Base-by-base conservation (phyloP, 2,888 invertebrate genomes). In the Drosophila falleni region DNA sequence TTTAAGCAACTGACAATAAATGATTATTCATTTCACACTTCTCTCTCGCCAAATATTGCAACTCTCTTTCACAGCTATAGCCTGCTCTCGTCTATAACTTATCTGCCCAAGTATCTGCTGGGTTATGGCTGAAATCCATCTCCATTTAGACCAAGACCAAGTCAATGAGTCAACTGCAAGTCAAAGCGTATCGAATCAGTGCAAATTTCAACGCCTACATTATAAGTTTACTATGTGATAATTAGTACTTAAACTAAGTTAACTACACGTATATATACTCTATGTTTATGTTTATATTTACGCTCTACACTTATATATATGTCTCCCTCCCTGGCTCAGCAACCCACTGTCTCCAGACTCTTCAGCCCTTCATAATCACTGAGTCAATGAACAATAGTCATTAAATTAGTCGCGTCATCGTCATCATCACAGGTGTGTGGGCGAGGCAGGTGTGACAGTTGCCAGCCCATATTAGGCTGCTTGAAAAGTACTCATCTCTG, bases 71-170 rank as follows among this genome's bases (percentile, higher is more conserved):
- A 63, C 64, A 97, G 97, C 92, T 95, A 97, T 94, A 97, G 97
- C 71, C 95, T 97, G 93, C 94, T 97, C 89, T 96, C 97, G 95
- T 96, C 97, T 87, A 96, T 97, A 92, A 97, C 97, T 83, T 95
- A 96, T 93, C 95, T 97, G 93, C 97, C 97, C 90, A 97, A 97
- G 94, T 97, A 96, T 92, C 96, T 97, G 82, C 94, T 97, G 94
- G 96, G 97, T 72, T 94, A 97, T 88, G 96, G 97, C 91, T 97
- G 95, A 94, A 26, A 1, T n/a, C 10, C 4, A 10, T 15, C 23
- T 11, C 10, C 11, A n/a, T 5, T 41, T 41, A 10, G 29, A n/a
- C 60, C 33, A 46, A 10, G 29, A n/a, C 60, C 33, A 46, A 9
- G 47, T 53, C 41, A 54, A 54, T 46, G 61, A 74, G 79, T 74